Evolutionary conservation across 2,888 invertebrate genomes (phyloP), one percentile per base, ranked within the genome.

Genomic region (Meloe dianella): DNA sequence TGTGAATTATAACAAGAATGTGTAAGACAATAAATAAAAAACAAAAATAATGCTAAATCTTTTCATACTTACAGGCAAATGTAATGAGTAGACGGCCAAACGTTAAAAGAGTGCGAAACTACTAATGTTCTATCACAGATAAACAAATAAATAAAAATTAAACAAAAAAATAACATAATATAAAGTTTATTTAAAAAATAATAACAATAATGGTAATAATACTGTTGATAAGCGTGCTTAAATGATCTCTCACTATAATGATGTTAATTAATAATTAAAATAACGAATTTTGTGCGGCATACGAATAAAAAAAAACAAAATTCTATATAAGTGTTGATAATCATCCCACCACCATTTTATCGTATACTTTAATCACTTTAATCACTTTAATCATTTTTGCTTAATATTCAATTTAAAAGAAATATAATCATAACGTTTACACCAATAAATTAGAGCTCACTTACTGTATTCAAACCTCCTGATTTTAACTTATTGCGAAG

Each of bases 151-250:
- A 68, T 20, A 61, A 54, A 54, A 24, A 54, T 24, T 9, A 10
- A 54, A 54, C 54, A n/a, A 54, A 54, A 54, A 54, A 54, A 14
- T 62, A 72, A 69, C 64, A 59, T 64, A 71, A 73, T 66, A 71
- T 57, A 61, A 57, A 73, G 71, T 74, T 74, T 74, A 74, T 74
- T 74, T 63, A 73, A 73, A 68, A 68, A 72, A 73, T 63, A 73
- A 72, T 70, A 72, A 71, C 69, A 72, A 66, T 70, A 73, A 72
- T 62, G 72, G 71, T 47, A 22, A 54, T 54, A 54, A 24, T 54
- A 24, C 24, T 54, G 54, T 54, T 24, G 5, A 20, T 17, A 47
- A 22, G 54, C 14, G 68, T 68, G 63, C 66, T 69, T 72, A 69
- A 71, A 73, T 70, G 71, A 73, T 71, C 66, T 66, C 67, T 66